Base-by-base conservation (phyloP, 2,113 vertebrate species). In the Neogobius melanostomus region DNA sequence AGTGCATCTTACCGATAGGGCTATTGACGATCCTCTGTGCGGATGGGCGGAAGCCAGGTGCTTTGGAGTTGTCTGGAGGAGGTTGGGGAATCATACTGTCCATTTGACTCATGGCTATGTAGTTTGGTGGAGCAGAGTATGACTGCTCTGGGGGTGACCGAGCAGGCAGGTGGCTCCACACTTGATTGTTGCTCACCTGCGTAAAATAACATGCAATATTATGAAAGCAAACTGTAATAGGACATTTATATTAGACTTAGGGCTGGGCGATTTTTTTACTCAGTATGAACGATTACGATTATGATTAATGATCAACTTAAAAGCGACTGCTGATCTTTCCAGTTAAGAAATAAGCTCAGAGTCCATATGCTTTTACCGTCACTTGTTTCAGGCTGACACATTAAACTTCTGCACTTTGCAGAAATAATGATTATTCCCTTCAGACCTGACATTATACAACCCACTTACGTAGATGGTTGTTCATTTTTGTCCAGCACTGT, bases 121-220 rank as follows among this genome's bases (percentile, higher is more conserved):
- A 98, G 5, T 95, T 90, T 75, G 93, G 93, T 69, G 94, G 96
- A 75, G 93, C 94, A 4, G 94, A 94, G 82, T 96, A 98, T 50
- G 95, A 93, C 72, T 95, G 95, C 85, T 98, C 96, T 54, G 94
- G 91, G 36, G 95, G 93, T 82, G 95, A 95, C 83, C 96, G 93
- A 72, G 95, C 90, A 48, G 96, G 94, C 69, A 97, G 89, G 49
- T 95, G 95, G 71, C 95, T 96, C 97, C 97, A 99, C 36, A 96
- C 95, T 85, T 96, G 97, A 90, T 95, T 98, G 88, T 95, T 94
- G 84, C 95, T 94, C 78, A 97, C 95, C 93, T 98, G 95, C 50
- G 14, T 61, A 61, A 63, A 15, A 76, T 2, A 15, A 69, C 36
- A 74, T 51, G 15, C 49, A 15, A 11, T 9, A 21, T 21, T 21